phyloP scores from a whole-genome alignment of 2,113 vertebrate species.

The Tetraodon nigroviridis region DNA sequence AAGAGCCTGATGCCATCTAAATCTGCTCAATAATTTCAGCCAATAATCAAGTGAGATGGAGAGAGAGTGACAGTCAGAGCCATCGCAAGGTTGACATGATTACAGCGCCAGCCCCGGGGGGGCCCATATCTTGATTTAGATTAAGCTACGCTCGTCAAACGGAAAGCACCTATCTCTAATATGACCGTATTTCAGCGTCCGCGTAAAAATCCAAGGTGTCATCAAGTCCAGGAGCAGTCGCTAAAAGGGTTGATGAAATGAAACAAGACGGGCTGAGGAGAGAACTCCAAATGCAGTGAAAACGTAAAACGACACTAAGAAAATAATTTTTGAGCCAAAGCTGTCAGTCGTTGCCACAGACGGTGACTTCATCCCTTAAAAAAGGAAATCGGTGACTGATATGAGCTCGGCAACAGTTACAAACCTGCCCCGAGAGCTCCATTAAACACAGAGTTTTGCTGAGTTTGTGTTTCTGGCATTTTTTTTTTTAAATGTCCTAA shows the following conservation, averaged over 20 bases:
- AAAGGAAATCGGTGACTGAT: not conserved
- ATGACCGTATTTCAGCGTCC: conserved; percentile 46
- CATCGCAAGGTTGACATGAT: conserved; percentile 61
- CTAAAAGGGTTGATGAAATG: conserved; percentile 37
- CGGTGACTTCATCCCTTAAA: not conserved
- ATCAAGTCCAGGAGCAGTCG: conserved; percentile 43
- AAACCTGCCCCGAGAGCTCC: not conserved
- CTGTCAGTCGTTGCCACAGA: no score
- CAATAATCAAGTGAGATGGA: conserved; percentile 53
- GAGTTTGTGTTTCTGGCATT: not conserved
- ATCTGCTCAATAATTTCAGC: conserved; percentile 60
- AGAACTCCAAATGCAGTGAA: conserved; percentile 6
- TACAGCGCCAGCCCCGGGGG: conserved; percentile 53
- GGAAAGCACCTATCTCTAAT: conserved; percentile 61
- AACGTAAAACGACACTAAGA: conserved; percentile 10
- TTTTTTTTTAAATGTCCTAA: not conserved
- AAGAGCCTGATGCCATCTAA: conserved; percentile 52
- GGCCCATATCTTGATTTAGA: conserved; percentile 67
- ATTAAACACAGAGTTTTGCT: not conserved
- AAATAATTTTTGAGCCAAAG: conserved; percentile 13
- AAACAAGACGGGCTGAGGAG: conserved; percentile 22
- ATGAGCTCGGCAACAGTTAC: not conserved
- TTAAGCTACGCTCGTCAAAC: conserved; percentile 65
- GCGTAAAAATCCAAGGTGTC: conserved; percentile 49
- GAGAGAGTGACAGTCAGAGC: conserved; percentile 48